These are phyloP conservation scores for Oreocharis arfaki DNA, from an alignment of 2,113 vertebrate species.

Conservation along the genomic window DNA sequence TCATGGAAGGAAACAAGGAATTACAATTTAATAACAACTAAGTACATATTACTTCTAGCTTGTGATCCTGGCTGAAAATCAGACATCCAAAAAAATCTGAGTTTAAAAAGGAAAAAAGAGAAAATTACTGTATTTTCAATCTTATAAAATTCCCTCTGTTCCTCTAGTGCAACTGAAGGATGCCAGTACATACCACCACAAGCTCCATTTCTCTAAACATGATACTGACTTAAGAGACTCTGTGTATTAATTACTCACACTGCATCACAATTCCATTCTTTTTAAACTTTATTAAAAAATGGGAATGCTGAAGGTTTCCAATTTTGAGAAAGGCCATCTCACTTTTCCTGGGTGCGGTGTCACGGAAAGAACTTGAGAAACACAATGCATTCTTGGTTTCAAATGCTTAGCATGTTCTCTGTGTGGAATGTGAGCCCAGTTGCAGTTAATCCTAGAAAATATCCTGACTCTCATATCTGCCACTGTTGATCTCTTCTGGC, in stretches of 20 bases:
- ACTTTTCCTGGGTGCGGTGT: background rate
- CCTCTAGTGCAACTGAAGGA: background rate
- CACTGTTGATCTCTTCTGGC: background rate
- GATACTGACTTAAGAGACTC: background rate
- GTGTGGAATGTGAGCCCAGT: background rate
- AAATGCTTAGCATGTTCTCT: background rate
- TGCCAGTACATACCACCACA: background rate
- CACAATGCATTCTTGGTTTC: background rate
- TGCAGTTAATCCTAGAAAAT: background rate
- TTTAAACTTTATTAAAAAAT: background rate
- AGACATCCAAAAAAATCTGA: background rate
- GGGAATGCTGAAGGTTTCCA: background rate
- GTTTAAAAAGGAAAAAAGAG: background rate
- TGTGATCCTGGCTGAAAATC: background rate
- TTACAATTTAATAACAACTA: background rate
- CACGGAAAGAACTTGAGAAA: background rate
- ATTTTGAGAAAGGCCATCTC: background rate
- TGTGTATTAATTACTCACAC: background rate
- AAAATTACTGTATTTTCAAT: background rate
- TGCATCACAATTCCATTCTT: background rate
- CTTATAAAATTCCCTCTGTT: background rate
- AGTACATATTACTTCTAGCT: background rate
- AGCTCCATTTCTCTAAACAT: background rate
- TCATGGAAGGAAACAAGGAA: background rate
- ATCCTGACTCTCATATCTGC: background rate